Conservation (phyloP, 2,888 invertebrate genomes). For the Neoascia interrupta region DNA sequence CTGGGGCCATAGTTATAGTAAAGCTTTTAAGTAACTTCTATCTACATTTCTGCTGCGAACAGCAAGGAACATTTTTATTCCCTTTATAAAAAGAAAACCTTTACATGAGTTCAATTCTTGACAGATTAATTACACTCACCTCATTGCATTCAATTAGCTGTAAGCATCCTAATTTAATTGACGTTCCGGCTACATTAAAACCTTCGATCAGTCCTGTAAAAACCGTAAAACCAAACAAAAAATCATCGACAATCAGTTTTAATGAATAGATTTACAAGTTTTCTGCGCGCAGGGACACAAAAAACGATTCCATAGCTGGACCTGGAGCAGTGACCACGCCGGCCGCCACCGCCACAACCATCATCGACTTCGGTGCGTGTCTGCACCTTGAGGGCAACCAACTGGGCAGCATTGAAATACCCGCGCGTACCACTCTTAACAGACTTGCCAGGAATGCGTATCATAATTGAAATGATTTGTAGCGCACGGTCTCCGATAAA, state of each 20-base stretch:
- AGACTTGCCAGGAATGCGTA: conserved; percentile 67
- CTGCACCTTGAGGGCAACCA: conserved; percentile 30
- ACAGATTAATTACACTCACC: conserved; percentile 56
- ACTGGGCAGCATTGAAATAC: conserved; percentile 40
- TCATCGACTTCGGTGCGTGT: conserved; percentile 16
- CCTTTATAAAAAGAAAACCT: too few species aligned
- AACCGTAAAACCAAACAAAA: conserved; percentile 9
- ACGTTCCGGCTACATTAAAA: background rate
- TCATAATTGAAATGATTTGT: conserved; percentile 70
- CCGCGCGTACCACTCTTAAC: conserved; percentile 50
- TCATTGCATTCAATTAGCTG: conserved; percentile 53
- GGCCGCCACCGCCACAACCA: background rate
- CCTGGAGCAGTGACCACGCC: conserved; percentile 4
- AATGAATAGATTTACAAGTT: conserved; percentile 62
- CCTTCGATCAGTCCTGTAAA: background rate
- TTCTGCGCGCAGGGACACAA: conserved; percentile 13
- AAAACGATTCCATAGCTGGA: conserved; percentile 4
- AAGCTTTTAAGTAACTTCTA: too few species aligned
- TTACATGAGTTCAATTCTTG: conserved; percentile 38
- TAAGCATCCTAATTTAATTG: conserved; percentile 45
- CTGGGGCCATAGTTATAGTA: too few species aligned
- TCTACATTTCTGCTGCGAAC: too few species aligned
- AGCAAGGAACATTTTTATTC: too few species aligned
- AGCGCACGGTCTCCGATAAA: conserved; percentile 41
- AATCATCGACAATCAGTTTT: conserved; percentile 49